Conservation (phyloP, 2,113 vertebrate species). For the Thalassarche chlororhynchos region DNA sequence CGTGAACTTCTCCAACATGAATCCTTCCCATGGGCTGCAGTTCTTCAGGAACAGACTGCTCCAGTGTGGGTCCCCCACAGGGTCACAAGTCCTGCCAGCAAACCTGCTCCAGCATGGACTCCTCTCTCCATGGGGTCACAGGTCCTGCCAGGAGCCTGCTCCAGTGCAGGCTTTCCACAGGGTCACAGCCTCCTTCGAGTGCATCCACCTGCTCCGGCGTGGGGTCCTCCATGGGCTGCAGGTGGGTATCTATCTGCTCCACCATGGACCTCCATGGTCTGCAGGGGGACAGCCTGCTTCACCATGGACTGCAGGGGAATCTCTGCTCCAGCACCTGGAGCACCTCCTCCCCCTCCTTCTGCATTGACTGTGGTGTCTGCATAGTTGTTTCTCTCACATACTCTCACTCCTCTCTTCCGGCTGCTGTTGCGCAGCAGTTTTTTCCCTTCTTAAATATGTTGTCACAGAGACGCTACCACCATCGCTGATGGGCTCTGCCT, state of each 20-base stretch:
- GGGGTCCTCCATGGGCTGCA: neutral
- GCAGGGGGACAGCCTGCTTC: too few relatives aligned
- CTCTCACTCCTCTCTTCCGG: neutral
- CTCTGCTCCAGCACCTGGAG: neutral
- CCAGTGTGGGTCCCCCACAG: neutral
- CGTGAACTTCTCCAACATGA: neutral
- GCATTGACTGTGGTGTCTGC: neutral
- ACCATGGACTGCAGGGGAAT: neutral
- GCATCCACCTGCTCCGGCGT: neutral
- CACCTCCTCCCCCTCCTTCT: neutral
- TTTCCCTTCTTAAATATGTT: neutral
- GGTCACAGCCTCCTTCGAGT: neutral
- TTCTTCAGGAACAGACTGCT: too few relatives aligned
- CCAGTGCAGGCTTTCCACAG: too few relatives aligned
- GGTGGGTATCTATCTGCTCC: neutral
- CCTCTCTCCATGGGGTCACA: too few relatives aligned
- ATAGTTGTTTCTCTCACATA: neutral
- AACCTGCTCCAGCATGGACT: too few relatives aligned
- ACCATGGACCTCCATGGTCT: rapidly evolving
- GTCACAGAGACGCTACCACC: neutral
- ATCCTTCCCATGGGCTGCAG: neutral
- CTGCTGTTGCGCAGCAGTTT: neutral
- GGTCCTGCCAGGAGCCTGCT: too few relatives aligned
- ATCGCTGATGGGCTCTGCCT: neutral
- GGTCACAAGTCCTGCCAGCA: too few relatives aligned